Evolutionary conservation across 1,140 invertebrate genomes (phyloP), one percentile per base, ranked within the genome.

Genomic region (Lepidotrigona ventralis): DNA sequence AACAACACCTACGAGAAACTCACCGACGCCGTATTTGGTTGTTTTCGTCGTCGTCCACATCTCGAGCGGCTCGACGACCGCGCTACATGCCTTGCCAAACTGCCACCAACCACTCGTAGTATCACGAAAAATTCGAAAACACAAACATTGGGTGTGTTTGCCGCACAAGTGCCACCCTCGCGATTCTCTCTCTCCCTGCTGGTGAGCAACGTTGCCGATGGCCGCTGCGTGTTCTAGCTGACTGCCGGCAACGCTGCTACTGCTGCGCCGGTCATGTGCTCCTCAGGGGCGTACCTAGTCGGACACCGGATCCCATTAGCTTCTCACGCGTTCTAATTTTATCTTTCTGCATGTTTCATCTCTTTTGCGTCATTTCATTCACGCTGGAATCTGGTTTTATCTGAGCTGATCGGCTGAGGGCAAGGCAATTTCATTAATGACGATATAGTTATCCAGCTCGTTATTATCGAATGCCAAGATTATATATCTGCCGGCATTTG

Each of bases 21-120:
- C 92, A 96, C 95, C 95, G 89, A 96, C 95, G 89, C 95, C 95
- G 93, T 96, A 96, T 93, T 96, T 96, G 84, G 95, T 96, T 53
- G 94, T 95, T 90, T 95, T 96, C 64, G 95, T 95, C 71, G 95
- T 95, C 72, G 94, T 95, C 95, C 95, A 96, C 95, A 96, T 96
- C 86, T 90, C 88, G 88, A 71, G 73, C 71, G 82, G 74, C 60
- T 33, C 54, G 68, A 84, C 82, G 39, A 64, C 83, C 76, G 74
- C 78, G 74, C 87, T 90, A 88, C 89, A 92, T 89, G 72, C 85
- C 86, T 82, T 72, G 66, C 23, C 71, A 74, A 82, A 70, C 53
- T 56, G 54, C 33, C 80, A 76, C 84, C 66, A 53, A 83, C 72
- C 72, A 74, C 71, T 85, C 87, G 75, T 83, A 78, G 85, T 90